A percentile compares a stretch with the other conserved stretches of the same genome.
These are phyloP conservation scores for Montifringilla adamsi DNA, from an alignment of 2,113 vertebrate genomes.

Conservation along the genomic window DNA sequence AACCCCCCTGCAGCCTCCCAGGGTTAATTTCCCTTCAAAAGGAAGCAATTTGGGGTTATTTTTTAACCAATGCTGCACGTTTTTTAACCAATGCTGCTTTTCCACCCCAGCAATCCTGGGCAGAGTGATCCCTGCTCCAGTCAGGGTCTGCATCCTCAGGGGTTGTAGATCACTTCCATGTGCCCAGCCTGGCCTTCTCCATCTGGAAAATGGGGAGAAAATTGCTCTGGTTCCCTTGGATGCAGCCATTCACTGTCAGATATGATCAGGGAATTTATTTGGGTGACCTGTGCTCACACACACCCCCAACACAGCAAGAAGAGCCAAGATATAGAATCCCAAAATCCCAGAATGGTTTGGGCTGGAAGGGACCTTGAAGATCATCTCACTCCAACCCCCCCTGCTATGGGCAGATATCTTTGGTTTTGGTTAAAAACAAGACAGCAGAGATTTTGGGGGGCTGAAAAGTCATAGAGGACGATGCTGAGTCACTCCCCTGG, in stretches of 20 bases:
- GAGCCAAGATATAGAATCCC: neutral
- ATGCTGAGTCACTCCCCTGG: accelerated
- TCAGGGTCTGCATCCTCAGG: neutral
- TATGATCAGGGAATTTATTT: neutral
- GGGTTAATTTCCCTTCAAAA: neutral
- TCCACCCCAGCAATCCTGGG: accelerated
- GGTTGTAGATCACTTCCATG: accelerated
- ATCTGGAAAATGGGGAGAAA: neutral
- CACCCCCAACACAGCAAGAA: neutral
- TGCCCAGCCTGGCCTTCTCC: neutral
- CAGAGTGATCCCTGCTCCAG: accelerated
- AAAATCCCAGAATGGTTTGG: neutral
- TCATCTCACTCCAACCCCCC: neutral
- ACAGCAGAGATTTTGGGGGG: neutral
- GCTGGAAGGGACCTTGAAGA: neutral
- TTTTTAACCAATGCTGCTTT: neutral
- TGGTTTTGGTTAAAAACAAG: neutral
- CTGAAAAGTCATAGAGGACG: accelerated
- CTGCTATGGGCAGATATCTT: neutral
- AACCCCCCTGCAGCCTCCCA: neutral
- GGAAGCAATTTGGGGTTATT: neutral
- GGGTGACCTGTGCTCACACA: neutral
- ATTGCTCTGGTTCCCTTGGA: neutral
- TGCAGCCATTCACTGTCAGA: neutral
- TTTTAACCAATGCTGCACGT: neutral